Evolutionary conservation across 1,140 invertebrate genomes (phyloP).

Genomic region (Pinna nobilis): DNA sequence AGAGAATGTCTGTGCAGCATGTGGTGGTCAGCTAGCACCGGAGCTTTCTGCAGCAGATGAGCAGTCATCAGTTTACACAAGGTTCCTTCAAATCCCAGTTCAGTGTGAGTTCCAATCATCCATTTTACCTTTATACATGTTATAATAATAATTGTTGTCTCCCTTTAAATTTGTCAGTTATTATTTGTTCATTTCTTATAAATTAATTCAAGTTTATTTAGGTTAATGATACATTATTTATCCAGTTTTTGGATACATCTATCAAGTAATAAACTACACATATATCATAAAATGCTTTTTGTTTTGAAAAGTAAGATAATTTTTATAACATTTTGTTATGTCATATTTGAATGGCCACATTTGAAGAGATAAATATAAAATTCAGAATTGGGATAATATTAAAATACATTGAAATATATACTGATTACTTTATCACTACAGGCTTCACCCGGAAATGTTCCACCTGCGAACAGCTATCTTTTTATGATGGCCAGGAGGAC

Average conservation of each 20-base stretch:
- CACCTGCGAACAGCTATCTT: not conserved
- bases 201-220: no score
- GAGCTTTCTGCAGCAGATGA: not conserved
- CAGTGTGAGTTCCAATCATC: constrained; percentile 8
- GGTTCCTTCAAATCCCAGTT: not conserved
- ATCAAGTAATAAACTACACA: not conserved
- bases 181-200: no score
- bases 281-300: not conserved
- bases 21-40: not conserved
- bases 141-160: no score
- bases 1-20: not conserved
- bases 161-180: no score
- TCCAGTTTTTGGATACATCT: not conserved
- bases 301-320: not conserved
- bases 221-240: no score
- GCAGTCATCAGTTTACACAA: not conserved
- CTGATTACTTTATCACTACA: not conserved
- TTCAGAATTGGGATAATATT: no score
- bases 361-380: no score
- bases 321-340: not conserved
- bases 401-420: not conserved
- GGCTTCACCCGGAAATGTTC: not conserved
- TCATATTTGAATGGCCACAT: no score
- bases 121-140: no score
- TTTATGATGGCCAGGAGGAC: constrained; percentile 22